Conservation (phyloP, 2,113 vertebrate species). For the Vireo altiloquus region DNA sequence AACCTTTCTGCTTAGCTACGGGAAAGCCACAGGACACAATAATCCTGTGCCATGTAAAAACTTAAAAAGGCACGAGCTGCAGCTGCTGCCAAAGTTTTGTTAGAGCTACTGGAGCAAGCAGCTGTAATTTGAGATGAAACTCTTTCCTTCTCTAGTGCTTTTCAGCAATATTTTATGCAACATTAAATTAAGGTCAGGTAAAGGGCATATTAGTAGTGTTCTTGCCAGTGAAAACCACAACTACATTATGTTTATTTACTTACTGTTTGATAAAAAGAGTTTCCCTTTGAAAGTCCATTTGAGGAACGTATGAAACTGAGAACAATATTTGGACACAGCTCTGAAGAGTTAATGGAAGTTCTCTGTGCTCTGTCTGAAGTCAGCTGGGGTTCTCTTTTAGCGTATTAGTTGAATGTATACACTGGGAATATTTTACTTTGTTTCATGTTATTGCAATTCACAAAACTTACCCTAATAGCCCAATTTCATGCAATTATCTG, state of each 20-base stretch:
- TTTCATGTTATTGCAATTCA: slow-evolving; percentile 32
- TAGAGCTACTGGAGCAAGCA: not conserved
- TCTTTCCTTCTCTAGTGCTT: slow-evolving; percentile 9
- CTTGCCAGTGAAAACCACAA: slow-evolving; percentile 5
- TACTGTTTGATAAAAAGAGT: not conserved
- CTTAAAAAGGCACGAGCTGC: not conserved
- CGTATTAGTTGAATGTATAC: slow-evolving; percentile 1
- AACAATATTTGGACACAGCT: not conserved
- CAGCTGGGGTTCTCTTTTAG: not conserved
- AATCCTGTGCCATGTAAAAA: not conserved
- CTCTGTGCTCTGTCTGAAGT: not conserved
- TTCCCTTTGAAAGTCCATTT: slow-evolving; percentile 15
- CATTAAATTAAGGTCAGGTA: slow-evolving; percentile 29
- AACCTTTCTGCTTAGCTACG: not conserved
- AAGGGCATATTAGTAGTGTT: not conserved
- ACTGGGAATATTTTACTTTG: slow-evolving; percentile 35
- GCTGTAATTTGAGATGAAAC: not conserved
- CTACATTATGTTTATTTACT: slow-evolving; percentile 31
- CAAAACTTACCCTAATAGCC: slow-evolving; percentile 37
- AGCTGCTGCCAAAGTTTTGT: not conserved
- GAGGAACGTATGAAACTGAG: not conserved
- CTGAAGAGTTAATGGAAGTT: not conserved
- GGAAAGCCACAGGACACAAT: not conserved
- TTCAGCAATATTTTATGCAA: slow-evolving; percentile 1
- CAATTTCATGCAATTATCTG: slow-evolving; percentile 53